Base-by-base conservation (phyloP, 2,888 invertebrate genomes). In the Hemaris fuciformis region DNA sequence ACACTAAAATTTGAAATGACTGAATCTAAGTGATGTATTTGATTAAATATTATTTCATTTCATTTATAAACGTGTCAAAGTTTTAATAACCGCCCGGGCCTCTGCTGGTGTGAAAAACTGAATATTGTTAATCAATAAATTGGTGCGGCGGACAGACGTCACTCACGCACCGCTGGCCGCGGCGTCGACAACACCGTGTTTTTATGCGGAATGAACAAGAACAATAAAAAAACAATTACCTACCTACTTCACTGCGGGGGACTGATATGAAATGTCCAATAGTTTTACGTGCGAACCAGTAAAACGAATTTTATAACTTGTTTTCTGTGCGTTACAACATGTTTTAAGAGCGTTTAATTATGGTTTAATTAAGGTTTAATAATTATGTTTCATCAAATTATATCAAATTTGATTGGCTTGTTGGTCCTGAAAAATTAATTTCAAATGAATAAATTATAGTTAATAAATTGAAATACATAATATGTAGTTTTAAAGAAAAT, bases 141-240 rank as follows among this genome's bases (percentile, higher is more conserved):
- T 63, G 63, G 60, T 77, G 78, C 68, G 53, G 57, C 59, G 64
- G 80, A 78, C 80, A 76, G 76, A 62, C 77, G 70, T 80, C 81
- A 79, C 65, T 72, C 70, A 61, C 73, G 77, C 74, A 57, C 68
- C 70, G 63, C 62, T 75, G 74, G 65, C 59, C 60, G 23, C 60
- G 58, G 15, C 66, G n/a, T 69, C 69, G 61, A 72, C 69, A 73
- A 73, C 71, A 72, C 48, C 71, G 61, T 69, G 69, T 73, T 71
- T 73, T 71, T 70, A 66, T 67, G 63, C 64, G 42, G 64, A 70
- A 70, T 66, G 68, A 65, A 68, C 66, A 66, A 67, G 71, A 64
- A 66, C 66, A 67, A 65, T 59, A 31, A 62, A 57, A 63, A 60
- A 62, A 25, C 53, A 57, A 60, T 58, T 61, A 31, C 59, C 20